Conservation (phyloP, 2,113 vertebrate genomes). For the Toxostoma redivivum region DNA sequence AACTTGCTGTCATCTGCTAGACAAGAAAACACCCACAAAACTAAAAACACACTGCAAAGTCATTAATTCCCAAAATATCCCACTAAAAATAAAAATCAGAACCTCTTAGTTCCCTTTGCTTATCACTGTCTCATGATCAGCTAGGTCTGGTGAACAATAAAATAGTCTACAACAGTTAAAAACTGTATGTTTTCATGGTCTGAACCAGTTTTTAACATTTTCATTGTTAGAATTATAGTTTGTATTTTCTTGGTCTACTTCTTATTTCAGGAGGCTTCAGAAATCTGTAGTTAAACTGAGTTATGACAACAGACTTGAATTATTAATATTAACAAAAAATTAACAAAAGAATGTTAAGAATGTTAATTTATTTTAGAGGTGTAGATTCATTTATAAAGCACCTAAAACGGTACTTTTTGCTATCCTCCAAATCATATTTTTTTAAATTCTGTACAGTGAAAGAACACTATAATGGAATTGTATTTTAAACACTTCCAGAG, state of each 20-base stretch:
- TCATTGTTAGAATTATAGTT: neutral
- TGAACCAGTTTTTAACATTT: neutral
- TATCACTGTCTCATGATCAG: slow-evolving; percentile 3
- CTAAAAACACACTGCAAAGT: neutral
- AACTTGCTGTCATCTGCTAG: neutral
- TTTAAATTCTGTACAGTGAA: neutral
- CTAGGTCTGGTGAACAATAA: neutral
- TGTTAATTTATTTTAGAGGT: neutral
- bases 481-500: neutral
- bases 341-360: neutral
- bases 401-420: fast-evolving
- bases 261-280: neutral
- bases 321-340: neutral
- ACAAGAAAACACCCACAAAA: neutral
- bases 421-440: neutral
- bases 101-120: slow-evolving; percentile 31
- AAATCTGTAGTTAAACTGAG: neutral
- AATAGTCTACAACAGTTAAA: neutral
- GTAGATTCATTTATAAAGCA: neutral
- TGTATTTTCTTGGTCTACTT: neutral
- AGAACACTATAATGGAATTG: neutral
- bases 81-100: slow-evolving; percentile 58
- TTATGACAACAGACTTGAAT: neutral
- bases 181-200: neutral
- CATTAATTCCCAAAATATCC: slow-evolving; percentile 24